These are phyloP conservation scores for Cirrhinus mrigala DNA, from an alignment of 2,797 vertebrate species.

Conservation along the genomic window DNA sequence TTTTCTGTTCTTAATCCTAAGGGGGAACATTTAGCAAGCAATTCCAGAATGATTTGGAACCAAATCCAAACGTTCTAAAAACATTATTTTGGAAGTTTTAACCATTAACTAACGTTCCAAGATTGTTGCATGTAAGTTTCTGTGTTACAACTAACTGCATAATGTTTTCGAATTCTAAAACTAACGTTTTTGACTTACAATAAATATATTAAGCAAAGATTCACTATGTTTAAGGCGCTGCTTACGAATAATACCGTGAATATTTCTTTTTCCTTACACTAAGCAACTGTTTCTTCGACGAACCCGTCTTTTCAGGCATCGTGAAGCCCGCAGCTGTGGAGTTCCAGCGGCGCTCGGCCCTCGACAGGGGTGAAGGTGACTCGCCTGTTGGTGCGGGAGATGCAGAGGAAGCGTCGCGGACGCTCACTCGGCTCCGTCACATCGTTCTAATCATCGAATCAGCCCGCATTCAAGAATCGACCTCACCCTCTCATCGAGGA, in stretches of 20 bases:
- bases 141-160: not conserved
- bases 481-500: constrained; percentile 18
- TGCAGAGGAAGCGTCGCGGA: constrained; percentile 71
- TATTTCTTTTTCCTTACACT: not conserved
- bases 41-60: not conserved
- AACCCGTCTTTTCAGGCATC: constrained; percentile 62
- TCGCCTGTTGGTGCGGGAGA: constrained; percentile 75
- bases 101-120: not conserved
- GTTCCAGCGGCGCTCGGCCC: constrained; percentile 63
- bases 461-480: constrained; percentile 12
- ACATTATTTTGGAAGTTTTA: not conserved
- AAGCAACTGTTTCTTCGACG: constrained; percentile 54
- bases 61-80: not conserved
- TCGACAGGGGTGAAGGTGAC: constrained; percentile 77
- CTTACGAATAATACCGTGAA: not conserved
- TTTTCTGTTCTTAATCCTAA: not conserved
- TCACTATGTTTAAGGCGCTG: not conserved
- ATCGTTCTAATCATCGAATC: constrained; percentile 24
- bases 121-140: not conserved
- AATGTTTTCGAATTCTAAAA: not conserved
- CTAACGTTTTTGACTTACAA: not conserved
- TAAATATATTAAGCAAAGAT: not conserved
- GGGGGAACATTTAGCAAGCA: not conserved
- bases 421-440: constrained; percentile 18
- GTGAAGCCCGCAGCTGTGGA: constrained; percentile 66